Percentiles rank a stretch among this genome's conserved stretches.
Evolutionary conservation across 2,888 invertebrate species (phyloP).

Genomic region (Agapostemon virescens): DNA sequence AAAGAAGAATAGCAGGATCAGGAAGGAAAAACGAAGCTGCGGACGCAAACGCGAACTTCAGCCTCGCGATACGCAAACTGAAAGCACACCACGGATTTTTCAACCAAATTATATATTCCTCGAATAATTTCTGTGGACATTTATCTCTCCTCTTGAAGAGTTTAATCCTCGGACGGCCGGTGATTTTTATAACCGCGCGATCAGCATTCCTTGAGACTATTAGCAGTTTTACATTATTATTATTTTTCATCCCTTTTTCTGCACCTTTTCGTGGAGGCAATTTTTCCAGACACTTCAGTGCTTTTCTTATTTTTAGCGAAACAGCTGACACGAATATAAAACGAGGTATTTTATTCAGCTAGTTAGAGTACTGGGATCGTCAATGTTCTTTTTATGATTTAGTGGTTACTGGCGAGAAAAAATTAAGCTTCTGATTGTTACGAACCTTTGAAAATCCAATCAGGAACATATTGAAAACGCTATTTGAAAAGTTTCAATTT

Average conservation of each 20-base stretch:
- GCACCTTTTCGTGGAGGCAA: background rate
- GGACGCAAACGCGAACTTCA: background rate
- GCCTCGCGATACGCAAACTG: background rate
- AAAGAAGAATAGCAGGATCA: conserved; percentile 1
- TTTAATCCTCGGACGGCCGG: background rate
- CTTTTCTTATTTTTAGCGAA: background rate
- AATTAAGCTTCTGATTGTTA: background rate
- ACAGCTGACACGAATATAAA: no score
- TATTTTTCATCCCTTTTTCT: background rate
- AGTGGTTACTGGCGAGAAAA: background rate
- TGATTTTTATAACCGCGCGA: background rate
- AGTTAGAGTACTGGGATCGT: no score
- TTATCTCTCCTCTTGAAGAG: background rate
- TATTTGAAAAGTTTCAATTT: background rate
- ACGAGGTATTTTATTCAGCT: no score
- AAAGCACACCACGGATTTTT: background rate
- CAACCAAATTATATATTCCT: background rate
- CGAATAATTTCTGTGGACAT: background rate
- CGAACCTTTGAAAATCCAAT: background rate
- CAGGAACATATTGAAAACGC: background rate
- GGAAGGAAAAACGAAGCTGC: background rate
- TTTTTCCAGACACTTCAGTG: background rate
- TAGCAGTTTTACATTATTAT: no score
- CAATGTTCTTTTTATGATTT: no score
- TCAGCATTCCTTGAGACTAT: background rate